Percentiles rank a stretch among this genome's conserved stretches.
phyloP scores from a whole-genome alignment of 2,888 invertebrate genomes.

The Scaptodrosophila latifasciaeformis region DNA sequence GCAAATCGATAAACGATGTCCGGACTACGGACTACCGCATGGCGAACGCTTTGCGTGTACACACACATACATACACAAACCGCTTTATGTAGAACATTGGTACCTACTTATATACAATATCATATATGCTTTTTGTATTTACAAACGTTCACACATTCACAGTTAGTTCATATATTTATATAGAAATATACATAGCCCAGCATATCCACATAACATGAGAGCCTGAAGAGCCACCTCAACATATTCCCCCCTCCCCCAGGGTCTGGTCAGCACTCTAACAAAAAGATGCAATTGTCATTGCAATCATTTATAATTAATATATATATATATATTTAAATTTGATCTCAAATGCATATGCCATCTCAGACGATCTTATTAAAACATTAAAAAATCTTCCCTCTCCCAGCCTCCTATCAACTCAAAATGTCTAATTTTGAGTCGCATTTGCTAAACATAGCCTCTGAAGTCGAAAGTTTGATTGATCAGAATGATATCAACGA shows the following conservation, averaged over 20 bases:
- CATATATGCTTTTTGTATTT: neutral
- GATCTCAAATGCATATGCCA: too few relatives aligned
- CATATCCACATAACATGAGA: too few relatives aligned
- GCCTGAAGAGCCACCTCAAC: neutral
- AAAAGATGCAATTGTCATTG: slow-evolving; percentile 29
- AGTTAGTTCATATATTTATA: neutral
- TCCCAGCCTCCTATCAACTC: too few relatives aligned
- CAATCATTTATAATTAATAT: too few relatives aligned
- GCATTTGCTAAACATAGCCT: slow-evolving; percentile 15
- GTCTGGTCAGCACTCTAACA: slow-evolving; percentile 15
- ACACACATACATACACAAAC: neutral
- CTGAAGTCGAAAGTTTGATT: neutral
- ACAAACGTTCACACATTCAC: neutral
- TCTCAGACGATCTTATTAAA: too few relatives aligned
- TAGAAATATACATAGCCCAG: neutral
- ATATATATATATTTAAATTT: too few relatives aligned
- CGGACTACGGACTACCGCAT: slow-evolving; percentile 41
- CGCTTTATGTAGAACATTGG: neutral
- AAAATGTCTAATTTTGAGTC: slow-evolving; percentile 33
- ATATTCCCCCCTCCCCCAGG: slow-evolving; percentile 15
- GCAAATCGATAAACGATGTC: slow-evolving; percentile 66
- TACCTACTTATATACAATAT: slow-evolving; percentile 2
- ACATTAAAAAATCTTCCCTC: too few relatives aligned
- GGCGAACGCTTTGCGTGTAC: neutral
- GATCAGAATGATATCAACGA: slow-evolving; percentile 7